These are phyloP conservation scores for Cherax destructor DNA, from an alignment of 1,140 invertebrate species.

Conservation along the genomic window DNA sequence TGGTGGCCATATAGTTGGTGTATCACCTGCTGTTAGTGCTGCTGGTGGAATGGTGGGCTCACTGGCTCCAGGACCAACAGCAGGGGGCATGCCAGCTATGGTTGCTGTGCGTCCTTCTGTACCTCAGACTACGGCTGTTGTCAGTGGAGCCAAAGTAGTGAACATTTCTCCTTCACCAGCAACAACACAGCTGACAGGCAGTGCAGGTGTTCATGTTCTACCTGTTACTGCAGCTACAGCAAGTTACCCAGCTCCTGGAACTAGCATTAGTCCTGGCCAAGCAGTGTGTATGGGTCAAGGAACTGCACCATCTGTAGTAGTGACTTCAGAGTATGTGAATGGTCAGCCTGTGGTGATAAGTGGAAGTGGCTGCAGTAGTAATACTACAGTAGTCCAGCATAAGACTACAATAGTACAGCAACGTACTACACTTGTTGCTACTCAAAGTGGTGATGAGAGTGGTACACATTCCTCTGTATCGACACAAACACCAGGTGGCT, in stretches of 20 bases:
- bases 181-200: constrained; percentile 42
- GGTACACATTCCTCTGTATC: constrained; percentile 71
- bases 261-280: constrained; percentile 45
- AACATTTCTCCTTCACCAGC: constrained; percentile 61
- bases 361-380: constrained; percentile 46
- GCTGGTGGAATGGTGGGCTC: constrained; percentile 49
- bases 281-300: constrained; percentile 54
- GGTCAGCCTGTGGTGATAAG: constrained; percentile 59
- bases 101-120: constrained; percentile 68
- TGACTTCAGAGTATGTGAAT: constrained; percentile 53
- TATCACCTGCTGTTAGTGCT: constrained; percentile 60
- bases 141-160: constrained; percentile 54
- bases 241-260: constrained; percentile 47
- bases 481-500: constrained; percentile 66
- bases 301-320: constrained; percentile 48
- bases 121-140: constrained; percentile 61
- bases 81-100: constrained; percentile 61
- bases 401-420: constrained; percentile 68
- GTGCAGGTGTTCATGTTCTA: constrained; percentile 52
- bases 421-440: constrained; percentile 63
- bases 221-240: constrained; percentile 50
- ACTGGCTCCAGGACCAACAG: constrained; percentile 39
- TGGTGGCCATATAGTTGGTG: constrained; percentile 69
- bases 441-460: constrained; percentile 52
- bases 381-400: constrained; percentile 63